Conservation (phyloP, 2,113 vertebrate genomes). For the Melanerpes aurifrons region DNA sequence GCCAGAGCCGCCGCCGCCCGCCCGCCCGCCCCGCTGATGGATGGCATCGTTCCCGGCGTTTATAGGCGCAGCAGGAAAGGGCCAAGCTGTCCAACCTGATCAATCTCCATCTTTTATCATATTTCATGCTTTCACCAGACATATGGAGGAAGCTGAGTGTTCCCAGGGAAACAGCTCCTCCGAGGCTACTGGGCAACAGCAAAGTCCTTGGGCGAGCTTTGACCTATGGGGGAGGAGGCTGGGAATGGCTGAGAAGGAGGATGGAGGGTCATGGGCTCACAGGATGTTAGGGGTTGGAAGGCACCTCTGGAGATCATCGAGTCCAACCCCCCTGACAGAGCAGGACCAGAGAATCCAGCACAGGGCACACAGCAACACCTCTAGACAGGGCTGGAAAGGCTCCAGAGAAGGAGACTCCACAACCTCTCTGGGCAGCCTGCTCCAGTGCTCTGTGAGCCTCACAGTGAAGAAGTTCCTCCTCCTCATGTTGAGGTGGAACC, state of each 20-base stretch:
- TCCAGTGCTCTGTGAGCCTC: too few relatives aligned
- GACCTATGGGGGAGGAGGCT: neutral
- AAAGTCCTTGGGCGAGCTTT: slow-evolving; percentile 24
- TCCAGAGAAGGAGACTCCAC: too few relatives aligned
- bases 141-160: neutral
- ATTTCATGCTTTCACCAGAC: slow-evolving; percentile 54
- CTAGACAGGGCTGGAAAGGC: too few relatives aligned
- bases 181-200: neutral
- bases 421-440: too few relatives aligned
- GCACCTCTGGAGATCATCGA: too few relatives aligned
- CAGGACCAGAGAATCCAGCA: too few relatives aligned
- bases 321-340: too few relatives aligned
- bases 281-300: too few relatives aligned
- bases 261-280: too few relatives aligned
- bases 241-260: neutral
- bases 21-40: neutral
- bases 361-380: too few relatives aligned
- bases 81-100: slow-evolving; percentile 58
- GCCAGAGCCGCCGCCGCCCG: slow-evolving; percentile 48
- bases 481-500: too few relatives aligned
- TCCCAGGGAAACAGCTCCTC: neutral
- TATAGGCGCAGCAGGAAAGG: slow-evolving; percentile 55
- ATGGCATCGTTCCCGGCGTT: slow-evolving; percentile 60
- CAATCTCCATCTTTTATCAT: slow-evolving; percentile 62
- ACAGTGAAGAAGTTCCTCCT: too few relatives aligned